A percentile compares a stretch with the other conserved stretches of the same genome.
Conservation (phyloP, 2,888 invertebrate species). For the Melanostoma scalare region DNA sequence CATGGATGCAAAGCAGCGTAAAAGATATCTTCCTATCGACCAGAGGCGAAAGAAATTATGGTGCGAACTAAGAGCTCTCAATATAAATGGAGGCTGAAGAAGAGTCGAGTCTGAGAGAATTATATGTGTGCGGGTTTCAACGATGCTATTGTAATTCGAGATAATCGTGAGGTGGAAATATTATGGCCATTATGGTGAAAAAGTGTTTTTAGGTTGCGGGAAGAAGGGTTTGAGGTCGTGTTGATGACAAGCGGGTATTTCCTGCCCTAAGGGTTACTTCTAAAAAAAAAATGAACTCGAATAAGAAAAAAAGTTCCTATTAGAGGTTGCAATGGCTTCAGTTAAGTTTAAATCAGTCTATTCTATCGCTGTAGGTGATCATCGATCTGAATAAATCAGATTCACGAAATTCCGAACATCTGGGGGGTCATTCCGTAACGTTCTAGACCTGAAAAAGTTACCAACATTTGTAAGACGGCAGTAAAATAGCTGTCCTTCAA, state of each 20-base stretch:
- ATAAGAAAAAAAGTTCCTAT: background rate
- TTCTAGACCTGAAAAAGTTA: too few relatives aligned
- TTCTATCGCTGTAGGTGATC: too few relatives aligned
- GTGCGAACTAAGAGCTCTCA: background rate
- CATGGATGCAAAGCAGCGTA: constrained; percentile 65
- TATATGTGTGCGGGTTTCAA: constrained; percentile 55
- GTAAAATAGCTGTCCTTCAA: too few relatives aligned
- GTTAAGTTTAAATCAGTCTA: too few relatives aligned
- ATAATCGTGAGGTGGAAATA: constrained; percentile 69
- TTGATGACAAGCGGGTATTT: background rate
- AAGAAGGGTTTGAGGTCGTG: background rate
- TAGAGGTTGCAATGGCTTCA: too few relatives aligned
- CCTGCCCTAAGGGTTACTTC: background rate
- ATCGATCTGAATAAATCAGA: too few relatives aligned
- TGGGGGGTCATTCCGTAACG: too few relatives aligned
- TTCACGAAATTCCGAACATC: too few relatives aligned
- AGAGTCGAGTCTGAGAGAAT: constrained; percentile 33
- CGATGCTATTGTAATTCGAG: constrained; percentile 65
- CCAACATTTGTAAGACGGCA: too few relatives aligned
- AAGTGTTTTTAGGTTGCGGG: constrained; percentile 7
- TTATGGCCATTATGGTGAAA: constrained; percentile 59
- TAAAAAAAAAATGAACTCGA: background rate
- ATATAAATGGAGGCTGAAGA: background rate
- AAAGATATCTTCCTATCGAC: constrained; percentile 27
- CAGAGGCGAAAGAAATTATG: background rate